Evolutionary conservation across 2,113 vertebrate genomes (phyloP).

Genomic region (Aldabrachelys gigantea): DNA sequence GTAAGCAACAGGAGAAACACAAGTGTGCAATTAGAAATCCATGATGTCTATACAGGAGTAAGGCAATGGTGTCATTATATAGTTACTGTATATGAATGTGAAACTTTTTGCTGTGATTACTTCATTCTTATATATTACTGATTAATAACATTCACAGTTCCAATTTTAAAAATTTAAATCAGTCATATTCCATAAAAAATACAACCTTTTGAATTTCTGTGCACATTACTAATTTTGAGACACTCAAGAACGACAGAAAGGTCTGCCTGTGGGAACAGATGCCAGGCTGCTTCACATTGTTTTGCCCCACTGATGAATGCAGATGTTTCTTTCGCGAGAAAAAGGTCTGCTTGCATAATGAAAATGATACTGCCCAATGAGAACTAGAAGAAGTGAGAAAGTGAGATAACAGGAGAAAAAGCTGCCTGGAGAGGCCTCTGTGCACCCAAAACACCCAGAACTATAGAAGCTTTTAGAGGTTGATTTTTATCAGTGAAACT

Average conservation of each 20-base stretch:
- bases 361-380: constrained; percentile 46
- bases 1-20: neutral
- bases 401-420: constrained; percentile 56
- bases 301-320: neutral
- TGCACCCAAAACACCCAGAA: constrained; percentile 9
- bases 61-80: neutral
- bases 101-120: neutral
- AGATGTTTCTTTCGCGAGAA: constrained; percentile 23
- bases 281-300: neutral
- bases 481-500: constrained; percentile 65
- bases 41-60: neutral
- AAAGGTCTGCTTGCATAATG: constrained; percentile 51
- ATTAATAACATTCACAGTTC: neutral
- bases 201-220: neutral
- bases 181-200: neutral
- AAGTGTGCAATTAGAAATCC: neutral
- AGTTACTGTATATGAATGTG: neutral
- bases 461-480: constrained; percentile 45
- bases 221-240: neutral
- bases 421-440: constrained; percentile 29
- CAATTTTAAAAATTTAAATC: neutral
- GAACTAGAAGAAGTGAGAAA: constrained; percentile 60
- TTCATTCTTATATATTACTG: neutral
- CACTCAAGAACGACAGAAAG: neutral
- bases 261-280: neutral